Base-by-base conservation (phyloP, 2,888 invertebrate species). In the Caenorhabditis sulstoni region DNA sequence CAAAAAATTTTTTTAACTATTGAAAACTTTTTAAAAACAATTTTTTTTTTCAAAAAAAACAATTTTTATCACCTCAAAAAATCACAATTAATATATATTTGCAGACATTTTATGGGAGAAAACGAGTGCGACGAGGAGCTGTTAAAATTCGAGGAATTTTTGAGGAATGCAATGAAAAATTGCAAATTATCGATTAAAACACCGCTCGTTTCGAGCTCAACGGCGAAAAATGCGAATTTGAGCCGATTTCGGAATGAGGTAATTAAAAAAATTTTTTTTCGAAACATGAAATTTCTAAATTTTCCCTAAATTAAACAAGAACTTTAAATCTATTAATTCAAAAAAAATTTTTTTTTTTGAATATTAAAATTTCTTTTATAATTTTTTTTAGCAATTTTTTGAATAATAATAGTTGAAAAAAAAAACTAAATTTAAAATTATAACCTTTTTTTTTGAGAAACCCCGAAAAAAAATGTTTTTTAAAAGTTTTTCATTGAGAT, bases 31-130 rank as follows among this genome's bases (percentile, higher is more conserved):
- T 44, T 3, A 44, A 44, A n/a, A 7, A 7, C 11, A 14, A 44
- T 7, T 14, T 44, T 44, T 44, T 44, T 44, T 44, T n/a, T 12
- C 12, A 11, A 44, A 12, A 44, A 7, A 7, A 14, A 3, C 11
- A 11, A 7, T 49, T 16, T 20, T 20, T 11, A 3, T 18, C 16
- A 4, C 18, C 9, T 16, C 16, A 45, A 45, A 49, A 49, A 49
- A 29, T 29, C 29, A 5, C n/a, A n/a, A n/a, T n/a, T n/a, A n/a
- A n/a, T n/a, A n/a, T 29, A 29, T 29, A 3, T 47, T 65, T 71
- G 18, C 55, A 77, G 77, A 20, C 45, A 37, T 18, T 55, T 39
- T 20, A 58, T 79, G 4, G 53, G 37, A 0, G 57, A 73, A 11
- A 55, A 73, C 5, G 78, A 55, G 7, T 14, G 11, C 0, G 18